These are phyloP conservation scores for Tinea semifulvella DNA, from an alignment of 2,888 invertebrate genomes.

Conservation along the genomic window DNA sequence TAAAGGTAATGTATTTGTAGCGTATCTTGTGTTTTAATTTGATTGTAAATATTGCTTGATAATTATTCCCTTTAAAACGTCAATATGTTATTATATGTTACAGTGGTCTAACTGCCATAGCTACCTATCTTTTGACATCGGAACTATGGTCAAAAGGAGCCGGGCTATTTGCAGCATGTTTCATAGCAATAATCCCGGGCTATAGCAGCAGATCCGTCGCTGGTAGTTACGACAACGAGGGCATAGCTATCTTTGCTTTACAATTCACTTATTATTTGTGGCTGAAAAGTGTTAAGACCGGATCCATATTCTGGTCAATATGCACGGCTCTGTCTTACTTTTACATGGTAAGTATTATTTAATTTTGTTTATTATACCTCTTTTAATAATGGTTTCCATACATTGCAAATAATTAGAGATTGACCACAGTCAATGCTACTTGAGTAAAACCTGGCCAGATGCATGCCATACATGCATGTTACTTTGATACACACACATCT, in stretches of 20 bases:
- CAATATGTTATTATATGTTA: slow-evolving; percentile 30
- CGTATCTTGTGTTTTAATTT: no score
- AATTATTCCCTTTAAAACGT: no score
- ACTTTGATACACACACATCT: no score
- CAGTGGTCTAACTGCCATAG: slow-evolving; percentile 97
- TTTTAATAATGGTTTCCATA: no score
- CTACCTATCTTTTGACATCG: slow-evolving; percentile 96
- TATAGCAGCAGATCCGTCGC: slow-evolving; percentile 99
- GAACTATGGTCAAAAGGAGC: slow-evolving; percentile 97
- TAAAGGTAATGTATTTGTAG: no score
- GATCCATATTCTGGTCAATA: slow-evolving; percentile 96
- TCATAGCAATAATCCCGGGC: slow-evolving; percentile 98
- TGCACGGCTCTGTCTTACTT: slow-evolving; percentile 96
- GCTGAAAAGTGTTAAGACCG: slow-evolving; percentile 98
- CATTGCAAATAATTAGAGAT: no score
- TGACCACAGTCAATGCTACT: no score
- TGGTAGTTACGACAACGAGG: slow-evolving; percentile 99
- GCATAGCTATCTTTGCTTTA: slow-evolving; percentile 98
- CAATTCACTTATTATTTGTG: slow-evolving; percentile 98
- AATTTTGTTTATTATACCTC: no score
- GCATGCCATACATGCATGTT: no score
- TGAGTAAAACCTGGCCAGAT: no score
- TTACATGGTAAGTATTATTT: slow-evolving; percentile 88
- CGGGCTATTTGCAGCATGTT: slow-evolving; percentile 97
- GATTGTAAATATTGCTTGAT: no score